Percentiles rank a stretch among this genome's conserved stretches.
Conservation (phyloP, 2,888 invertebrate species). For the Gerris lacustris region DNA sequence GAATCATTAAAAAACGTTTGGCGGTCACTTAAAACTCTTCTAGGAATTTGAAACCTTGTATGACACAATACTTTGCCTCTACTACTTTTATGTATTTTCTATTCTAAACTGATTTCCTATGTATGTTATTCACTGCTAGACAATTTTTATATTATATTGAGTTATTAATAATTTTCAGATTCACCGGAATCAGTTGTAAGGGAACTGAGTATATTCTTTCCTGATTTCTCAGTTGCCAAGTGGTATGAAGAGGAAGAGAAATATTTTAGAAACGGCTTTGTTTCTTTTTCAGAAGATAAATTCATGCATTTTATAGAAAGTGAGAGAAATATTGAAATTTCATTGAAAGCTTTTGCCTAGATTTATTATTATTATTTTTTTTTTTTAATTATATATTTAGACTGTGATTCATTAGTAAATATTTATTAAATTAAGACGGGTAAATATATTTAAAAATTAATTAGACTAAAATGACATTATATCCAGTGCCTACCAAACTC, state of each 20-base stretch:
- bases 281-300: constrained; percentile 43
- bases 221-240: constrained; percentile 55
- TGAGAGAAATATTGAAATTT: neutral
- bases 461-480: too few relatives aligned
- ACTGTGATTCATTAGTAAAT: neutral
- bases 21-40: too few relatives aligned
- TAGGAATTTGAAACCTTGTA: too few relatives aligned
- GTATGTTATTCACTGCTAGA: too few relatives aligned
- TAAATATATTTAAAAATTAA: too few relatives aligned
- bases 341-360: neutral
- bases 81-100: too few relatives aligned
- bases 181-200: constrained; percentile 56
- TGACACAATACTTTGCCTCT: too few relatives aligned
- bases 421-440: too few relatives aligned
- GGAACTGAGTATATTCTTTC: constrained; percentile 76
- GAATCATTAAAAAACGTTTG: too few relatives aligned
- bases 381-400: neutral
- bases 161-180: constrained; percentile 45
- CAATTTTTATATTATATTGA: too few relatives aligned
- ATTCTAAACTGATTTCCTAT: too few relatives aligned
- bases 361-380: neutral
- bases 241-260: constrained; percentile 50
- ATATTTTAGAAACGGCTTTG: constrained; percentile 40
- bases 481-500: too few relatives aligned
- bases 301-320: constrained; percentile 42